A percentile compares a stretch with the other conserved stretches of the same genome.
Evolutionary conservation across 2,113 vertebrate genomes (phyloP).

Genomic region (Pogona vitticeps): DNA sequence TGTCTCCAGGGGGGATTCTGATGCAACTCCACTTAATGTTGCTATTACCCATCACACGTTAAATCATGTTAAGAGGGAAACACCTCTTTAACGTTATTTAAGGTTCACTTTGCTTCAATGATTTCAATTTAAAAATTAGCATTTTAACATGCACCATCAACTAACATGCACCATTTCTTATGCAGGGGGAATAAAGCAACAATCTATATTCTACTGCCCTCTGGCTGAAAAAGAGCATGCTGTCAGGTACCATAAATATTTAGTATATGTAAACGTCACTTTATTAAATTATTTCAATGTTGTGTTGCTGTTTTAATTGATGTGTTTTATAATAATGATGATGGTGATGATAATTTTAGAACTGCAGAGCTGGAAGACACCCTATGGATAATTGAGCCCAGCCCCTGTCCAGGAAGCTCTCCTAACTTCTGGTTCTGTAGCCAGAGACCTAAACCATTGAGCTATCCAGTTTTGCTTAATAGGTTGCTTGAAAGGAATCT

Average conservation of each 20-base stretch:
- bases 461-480: conserved; percentile 24
- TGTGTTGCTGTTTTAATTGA: conserved; percentile 35
- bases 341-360: no score
- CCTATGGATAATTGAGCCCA: no score
- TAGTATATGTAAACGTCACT: conserved; percentile 51
- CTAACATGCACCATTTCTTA: conserved; percentile 12
- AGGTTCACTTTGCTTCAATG: conserved; percentile 45
- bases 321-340: conserved; percentile 4
- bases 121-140: conserved; percentile 55
- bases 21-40: conserved; percentile 45
- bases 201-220: conserved; percentile 38
- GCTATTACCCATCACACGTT: conserved; percentile 46
- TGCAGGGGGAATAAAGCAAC: neutral
- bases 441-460: no score
- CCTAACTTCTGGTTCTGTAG: no score
- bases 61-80: conserved; percentile 54
- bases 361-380: no score
- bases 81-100: conserved; percentile 59
- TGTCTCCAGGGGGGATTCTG: conserved; percentile 33
- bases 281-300: conserved; percentile 56
- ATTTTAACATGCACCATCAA: conserved; percentile 40
- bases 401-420: no score
- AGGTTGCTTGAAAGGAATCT: conserved; percentile 42
- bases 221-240: conserved; percentile 41
- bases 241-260: conserved; percentile 48